Base-by-base conservation (phyloP, 2,113 vertebrate species). In the Cinclus mexicanus region DNA sequence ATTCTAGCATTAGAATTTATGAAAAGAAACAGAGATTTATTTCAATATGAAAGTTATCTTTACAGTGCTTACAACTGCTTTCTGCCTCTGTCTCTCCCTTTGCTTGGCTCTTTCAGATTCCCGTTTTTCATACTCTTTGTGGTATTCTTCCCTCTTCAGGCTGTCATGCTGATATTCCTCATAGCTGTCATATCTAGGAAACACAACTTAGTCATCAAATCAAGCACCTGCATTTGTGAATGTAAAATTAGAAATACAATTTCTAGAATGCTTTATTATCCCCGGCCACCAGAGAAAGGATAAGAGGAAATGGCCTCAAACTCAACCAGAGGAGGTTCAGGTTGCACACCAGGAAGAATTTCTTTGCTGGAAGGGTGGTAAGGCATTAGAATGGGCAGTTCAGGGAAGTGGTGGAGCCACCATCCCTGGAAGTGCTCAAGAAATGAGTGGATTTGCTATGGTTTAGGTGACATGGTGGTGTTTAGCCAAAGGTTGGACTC, bases 81-180 rank as follows among this genome's bases (percentile, higher is more conserved):
- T 99, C 96, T 99, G 98, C 90, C 97, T 98, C 94, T 99, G 99
- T 84, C 98, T 98, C 96, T 99, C 99, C 92, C 99, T 98, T 97
- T 99, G 99, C 96, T 98, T 99, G 92, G 98, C 98, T 98, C 98
- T 98, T 95, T 99, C 99, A 39, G 98, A 98, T 98, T 99, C 99
- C 95, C 98, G 98, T 97, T 99, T 99, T 98, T 99, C 99, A 93
- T 98, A 98, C 96, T 99, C 98, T 96, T 97, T 98, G 92, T 98
- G 98, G 94, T 99, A 98, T 95, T 99, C 99, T 97, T 99, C 99
- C 98, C 98, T 98, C 98, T 99, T 99, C 97, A 99, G 98, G 97
- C 98, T 98, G 97, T 99, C 99, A 50, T 99, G 98, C 98, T 99
- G 99, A 98, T 99, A 99, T 60, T 99, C 99, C 97, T 99, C 99